These are phyloP conservation scores for Macroramphosus scolopax DNA, from an alignment of 2,797 vertebrate species.

Conservation along the genomic window DNA sequence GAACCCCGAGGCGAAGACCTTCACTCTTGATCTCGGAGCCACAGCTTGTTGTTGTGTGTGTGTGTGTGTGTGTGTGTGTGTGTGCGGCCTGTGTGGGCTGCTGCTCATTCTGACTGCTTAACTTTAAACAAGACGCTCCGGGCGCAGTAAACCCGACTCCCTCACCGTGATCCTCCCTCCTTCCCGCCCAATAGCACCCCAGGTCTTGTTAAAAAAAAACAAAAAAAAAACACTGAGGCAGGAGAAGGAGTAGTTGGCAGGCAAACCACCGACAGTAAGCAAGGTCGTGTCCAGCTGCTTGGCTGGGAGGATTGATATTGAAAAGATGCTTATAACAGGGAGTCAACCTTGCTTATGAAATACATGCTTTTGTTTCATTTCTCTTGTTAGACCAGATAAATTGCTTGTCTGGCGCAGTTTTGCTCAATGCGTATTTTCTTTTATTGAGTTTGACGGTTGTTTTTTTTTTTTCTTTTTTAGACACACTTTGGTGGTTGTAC, in stretches of 20 bases:
- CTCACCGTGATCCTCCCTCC: constrained; percentile 28
- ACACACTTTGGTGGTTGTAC: constrained; percentile 28
- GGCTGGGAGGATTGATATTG: constrained; percentile 54
- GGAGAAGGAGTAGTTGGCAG: constrained; percentile 54
- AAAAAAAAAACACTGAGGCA: constrained; percentile 48
- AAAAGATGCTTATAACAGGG: constrained; percentile 57
- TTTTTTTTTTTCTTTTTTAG: constrained; percentile 23
- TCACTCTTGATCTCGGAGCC: constrained; percentile 48
- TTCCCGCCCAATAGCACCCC: constrained; percentile 49
- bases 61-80: constrained; percentile 16
- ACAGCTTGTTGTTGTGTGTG: constrained; percentile 33
- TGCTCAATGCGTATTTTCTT: constrained; percentile 31
- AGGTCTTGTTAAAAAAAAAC: no score
- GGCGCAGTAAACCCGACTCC: constrained; percentile 49
- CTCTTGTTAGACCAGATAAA: constrained; percentile 53
- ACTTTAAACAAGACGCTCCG: constrained; percentile 61
- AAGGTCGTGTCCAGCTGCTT: constrained; percentile 53
- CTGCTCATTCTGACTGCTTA: constrained; percentile 47
- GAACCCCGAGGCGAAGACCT: constrained; percentile 55
- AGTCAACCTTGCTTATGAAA: constrained; percentile 65
- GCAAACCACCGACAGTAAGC: constrained; percentile 39
- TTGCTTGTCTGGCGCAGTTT: constrained; percentile 47
- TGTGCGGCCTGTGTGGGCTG: no score
- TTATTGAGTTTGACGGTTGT: constrained; percentile 36
- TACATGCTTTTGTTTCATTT: constrained; percentile 45